These are phyloP conservation scores for Boulengeromyrus knoepffleri DNA, from an alignment of 2,113 vertebrate genomes.

Conservation along the genomic window DNA sequence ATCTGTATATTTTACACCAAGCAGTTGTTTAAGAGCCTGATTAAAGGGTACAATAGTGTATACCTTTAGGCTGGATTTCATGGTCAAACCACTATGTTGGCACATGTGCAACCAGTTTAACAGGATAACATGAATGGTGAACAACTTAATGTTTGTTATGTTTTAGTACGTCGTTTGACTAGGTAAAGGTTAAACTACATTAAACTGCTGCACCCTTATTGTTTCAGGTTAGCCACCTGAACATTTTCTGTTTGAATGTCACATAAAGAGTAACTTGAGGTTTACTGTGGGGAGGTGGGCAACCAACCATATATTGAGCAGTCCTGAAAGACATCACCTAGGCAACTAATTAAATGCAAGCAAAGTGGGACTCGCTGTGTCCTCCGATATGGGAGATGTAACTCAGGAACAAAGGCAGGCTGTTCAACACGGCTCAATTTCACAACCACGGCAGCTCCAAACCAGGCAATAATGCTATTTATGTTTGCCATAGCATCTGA, in stretches of 20 bases:
- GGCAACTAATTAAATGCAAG: conserved; percentile 1
- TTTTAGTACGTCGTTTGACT: background rate
- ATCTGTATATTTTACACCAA: background rate
- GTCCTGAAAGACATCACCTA: background rate
- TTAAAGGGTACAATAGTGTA: background rate
- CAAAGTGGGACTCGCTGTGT: background rate
- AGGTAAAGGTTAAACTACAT: background rate
- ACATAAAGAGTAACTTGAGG: background rate
- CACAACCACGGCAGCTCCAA: conserved; percentile 26
- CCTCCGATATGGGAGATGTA: background rate
- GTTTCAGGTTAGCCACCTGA: background rate
- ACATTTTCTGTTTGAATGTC: background rate
- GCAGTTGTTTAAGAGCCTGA: background rate
- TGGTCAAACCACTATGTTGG: background rate
- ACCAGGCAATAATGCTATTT: conserved; percentile 34
- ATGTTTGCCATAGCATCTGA: conserved; percentile 35
- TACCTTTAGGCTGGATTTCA: background rate
- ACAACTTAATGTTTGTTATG: background rate
- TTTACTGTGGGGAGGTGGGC: background rate
- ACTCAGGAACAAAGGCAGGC: background rate
- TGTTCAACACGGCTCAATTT: conserved; percentile 20
- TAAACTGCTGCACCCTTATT: background rate
- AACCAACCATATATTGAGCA: background rate
- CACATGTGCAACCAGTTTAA: background rate
- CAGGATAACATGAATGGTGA: background rate